Evolutionary conservation across 2,888 invertebrate genomes (phyloP).

Genomic region (Drosophila cognata): DNA sequence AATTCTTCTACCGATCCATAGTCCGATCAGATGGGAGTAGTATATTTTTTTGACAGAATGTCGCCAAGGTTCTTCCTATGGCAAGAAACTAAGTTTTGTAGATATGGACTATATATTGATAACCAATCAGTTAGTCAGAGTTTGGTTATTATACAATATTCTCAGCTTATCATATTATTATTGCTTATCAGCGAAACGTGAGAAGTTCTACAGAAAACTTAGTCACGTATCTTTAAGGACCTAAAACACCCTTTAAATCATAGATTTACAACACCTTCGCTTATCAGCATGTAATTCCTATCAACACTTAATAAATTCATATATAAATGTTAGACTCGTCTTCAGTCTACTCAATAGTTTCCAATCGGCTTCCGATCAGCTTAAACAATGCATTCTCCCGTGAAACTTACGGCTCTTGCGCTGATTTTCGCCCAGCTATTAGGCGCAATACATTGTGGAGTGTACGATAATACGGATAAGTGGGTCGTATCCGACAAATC

Average conservation of each 20-base stretch:
- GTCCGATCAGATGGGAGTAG: too few species aligned
- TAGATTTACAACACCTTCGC: background rate
- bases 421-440: too few species aligned
- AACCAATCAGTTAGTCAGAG: background rate
- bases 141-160: too few species aligned
- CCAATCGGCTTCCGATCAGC: conserved; percentile 7
- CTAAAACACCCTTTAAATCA: background rate
- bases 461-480: too few species aligned
- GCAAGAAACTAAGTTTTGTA: too few species aligned
- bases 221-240: background rate
- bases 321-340: conserved; percentile 8
- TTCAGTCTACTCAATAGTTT: conserved; percentile 1
- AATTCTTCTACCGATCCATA: background rate
- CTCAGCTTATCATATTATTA: too few species aligned
- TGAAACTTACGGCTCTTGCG: too few species aligned
- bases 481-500: too few species aligned
- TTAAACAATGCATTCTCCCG: conserved; percentile 6
- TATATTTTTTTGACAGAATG: background rate
- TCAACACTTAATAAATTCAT: background rate
- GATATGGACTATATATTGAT: background rate
- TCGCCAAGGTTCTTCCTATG: background rate
- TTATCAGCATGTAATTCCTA: conserved; percentile 27
- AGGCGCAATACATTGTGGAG: too few species aligned
- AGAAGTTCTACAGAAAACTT: too few species aligned
- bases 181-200: background rate